phyloP scores from a whole-genome alignment of 37 sponge, comb jelly and placozoan species.

The Agelas oroides region DNA sequence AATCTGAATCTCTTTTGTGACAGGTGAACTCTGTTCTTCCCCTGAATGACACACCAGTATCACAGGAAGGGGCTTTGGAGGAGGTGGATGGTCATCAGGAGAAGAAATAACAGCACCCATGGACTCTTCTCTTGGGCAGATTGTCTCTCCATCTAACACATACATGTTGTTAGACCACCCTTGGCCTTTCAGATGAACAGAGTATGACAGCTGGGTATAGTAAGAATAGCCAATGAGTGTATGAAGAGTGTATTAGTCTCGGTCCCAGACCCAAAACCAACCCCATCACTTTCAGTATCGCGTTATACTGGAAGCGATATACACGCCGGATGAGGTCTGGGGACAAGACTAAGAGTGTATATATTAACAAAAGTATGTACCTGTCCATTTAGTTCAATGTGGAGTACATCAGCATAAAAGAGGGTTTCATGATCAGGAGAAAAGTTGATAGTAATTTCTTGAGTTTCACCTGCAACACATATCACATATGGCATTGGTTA shows the following conservation, averaged over 20 bases:
- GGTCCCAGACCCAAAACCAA: no score
- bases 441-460: constrained; percentile 63
- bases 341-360: not conserved
- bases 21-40: not conserved
- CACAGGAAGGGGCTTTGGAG: not conserved
- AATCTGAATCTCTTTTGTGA: constrained; percentile 23
- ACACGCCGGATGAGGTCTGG: no score
- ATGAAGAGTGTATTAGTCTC: no score
- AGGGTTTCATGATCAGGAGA: constrained; percentile 70
- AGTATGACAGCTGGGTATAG: not conserved
- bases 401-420: constrained; percentile 43
- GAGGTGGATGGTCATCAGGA: not conserved
- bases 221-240: not conserved
- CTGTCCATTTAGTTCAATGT: constrained; percentile 45
- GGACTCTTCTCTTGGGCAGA: not conserved
- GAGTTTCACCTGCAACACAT: not conserved
- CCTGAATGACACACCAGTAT: not conserved
- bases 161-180: constrained; percentile 54
- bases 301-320: no score
- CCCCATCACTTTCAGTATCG: no score
- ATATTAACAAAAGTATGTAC: constrained; percentile 32
- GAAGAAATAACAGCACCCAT: constrained; percentile 11
- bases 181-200: constrained; percentile 5
- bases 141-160: not conserved
- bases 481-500: no score